Conservation (phyloP, 2,888 invertebrate genomes). For the Dynastes maya region DNA sequence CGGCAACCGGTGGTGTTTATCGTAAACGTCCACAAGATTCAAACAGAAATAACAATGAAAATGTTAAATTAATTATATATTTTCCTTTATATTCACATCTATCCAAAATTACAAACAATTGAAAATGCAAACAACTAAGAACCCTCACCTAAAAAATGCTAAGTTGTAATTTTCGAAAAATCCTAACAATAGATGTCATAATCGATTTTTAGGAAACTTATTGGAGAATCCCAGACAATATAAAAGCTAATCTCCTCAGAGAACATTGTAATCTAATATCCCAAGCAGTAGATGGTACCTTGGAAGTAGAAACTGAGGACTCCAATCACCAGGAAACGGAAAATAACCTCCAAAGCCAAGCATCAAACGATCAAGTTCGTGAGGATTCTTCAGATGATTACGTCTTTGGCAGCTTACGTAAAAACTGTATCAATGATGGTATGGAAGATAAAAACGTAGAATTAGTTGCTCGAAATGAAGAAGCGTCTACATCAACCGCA, state of each 20-base stretch:
- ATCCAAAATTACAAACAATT: too few relatives aligned
- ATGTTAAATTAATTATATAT: too few relatives aligned
- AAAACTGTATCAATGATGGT: background rate
- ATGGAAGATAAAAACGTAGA: background rate
- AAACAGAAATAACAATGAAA: too few relatives aligned
- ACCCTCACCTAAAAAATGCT: too few relatives aligned
- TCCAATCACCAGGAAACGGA: background rate
- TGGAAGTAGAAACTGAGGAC: constrained; percentile 55
- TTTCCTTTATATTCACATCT: too few relatives aligned
- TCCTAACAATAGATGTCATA: too few relatives aligned
- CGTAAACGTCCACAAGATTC: too few relatives aligned
- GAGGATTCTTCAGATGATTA: constrained; percentile 62
- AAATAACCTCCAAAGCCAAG: background rate
- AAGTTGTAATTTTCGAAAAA: too few relatives aligned
- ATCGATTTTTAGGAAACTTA: constrained; percentile 79
- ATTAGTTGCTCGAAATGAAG: background rate
- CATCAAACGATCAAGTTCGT: background rate
- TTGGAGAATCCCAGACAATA: constrained; percentile 87
- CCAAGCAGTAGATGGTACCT: constrained; percentile 74
- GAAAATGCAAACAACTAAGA: too few relatives aligned
- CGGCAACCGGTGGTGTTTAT: too few relatives aligned
- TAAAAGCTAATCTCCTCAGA: constrained; percentile 74
- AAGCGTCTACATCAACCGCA: background rate
- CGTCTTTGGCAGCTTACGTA: constrained; percentile 59
- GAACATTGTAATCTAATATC: constrained; percentile 74